A percentile compares a stretch with the other conserved stretches of the same genome.
Evolutionary conservation across 2,113 vertebrate species (phyloP).

Genomic region (Eolophus roseicapilla): DNA sequence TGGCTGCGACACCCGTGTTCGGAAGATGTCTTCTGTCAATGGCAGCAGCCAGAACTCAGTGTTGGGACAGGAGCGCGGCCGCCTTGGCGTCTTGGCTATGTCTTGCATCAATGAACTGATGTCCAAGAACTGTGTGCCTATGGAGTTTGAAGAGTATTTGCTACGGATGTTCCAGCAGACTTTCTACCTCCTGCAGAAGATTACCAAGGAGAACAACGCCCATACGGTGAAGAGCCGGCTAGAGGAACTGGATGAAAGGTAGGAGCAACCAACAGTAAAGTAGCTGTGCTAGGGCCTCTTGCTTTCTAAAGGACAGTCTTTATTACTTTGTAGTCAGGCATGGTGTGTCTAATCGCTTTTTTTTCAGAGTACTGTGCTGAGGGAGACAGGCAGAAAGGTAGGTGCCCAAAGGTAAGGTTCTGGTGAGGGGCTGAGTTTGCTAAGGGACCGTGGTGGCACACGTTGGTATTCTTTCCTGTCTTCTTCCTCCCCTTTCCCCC

Average conservation of each 20-base stretch:
- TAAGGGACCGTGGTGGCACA: neutral
- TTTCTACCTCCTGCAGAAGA: constrained; percentile 97
- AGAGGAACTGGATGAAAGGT: constrained; percentile 98
- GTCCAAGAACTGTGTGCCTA: constrained; percentile 98
- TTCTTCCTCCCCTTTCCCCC: constrained; percentile 31
- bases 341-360: constrained; percentile 58
- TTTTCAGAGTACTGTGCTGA: constrained; percentile 59
- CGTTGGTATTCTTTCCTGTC: constrained; percentile 37
- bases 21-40: constrained; percentile 84
- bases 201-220: constrained; percentile 92
- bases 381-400: constrained; percentile 26
- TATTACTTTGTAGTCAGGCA: neutral
- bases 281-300: neutral
- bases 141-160: constrained; percentile 98
- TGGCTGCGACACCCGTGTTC: constrained; percentile 86
- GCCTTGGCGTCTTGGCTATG: constrained; percentile 93
- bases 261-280: constrained; percentile 8
- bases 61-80: constrained; percentile 81
- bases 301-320: neutral
- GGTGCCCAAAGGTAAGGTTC: constrained; percentile 55
- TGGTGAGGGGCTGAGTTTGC: neutral
- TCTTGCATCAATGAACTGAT: constrained; percentile 98
- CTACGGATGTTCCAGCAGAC: constrained; percentile 99
- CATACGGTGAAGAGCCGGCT: constrained; percentile 91
- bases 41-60: constrained; percentile 77